phyloP scores from a whole-genome alignment of 2,113 vertebrate genomes.

The Verasper variegatus region DNA sequence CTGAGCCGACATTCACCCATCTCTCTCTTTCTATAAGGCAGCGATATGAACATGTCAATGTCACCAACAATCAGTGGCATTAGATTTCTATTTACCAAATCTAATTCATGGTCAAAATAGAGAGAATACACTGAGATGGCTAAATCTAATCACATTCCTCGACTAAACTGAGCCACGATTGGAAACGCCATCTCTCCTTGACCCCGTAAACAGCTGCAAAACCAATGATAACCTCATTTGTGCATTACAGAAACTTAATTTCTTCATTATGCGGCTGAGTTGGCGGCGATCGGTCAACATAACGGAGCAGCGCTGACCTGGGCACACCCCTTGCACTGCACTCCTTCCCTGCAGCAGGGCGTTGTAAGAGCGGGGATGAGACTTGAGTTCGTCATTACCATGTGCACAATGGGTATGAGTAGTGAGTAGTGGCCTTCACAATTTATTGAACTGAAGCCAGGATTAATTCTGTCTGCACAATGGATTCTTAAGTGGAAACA shows the following conservation, averaged over 20 bases:
- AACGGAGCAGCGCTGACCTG: slow-evolving; percentile 51
- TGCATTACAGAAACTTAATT: slow-evolving; percentile 75
- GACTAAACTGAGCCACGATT: slow-evolving; percentile 67
- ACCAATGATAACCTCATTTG: slow-evolving; percentile 78
- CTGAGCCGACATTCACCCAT: not conserved
- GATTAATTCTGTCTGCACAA: slow-evolving; percentile 33
- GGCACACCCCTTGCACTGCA: slow-evolving; percentile 1
- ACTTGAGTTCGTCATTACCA: slow-evolving; percentile 11
- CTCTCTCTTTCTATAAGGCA: slow-evolving; percentile 8
- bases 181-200: slow-evolving; percentile 74
- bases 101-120: slow-evolving; percentile 71
- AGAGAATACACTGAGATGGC: slow-evolving; percentile 60
- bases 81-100: slow-evolving; percentile 71
- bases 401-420: slow-evolving; percentile 9
- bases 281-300: slow-evolving; percentile 50
- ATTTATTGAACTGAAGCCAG: slow-evolving; percentile 26
- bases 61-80: slow-evolving; percentile 69
- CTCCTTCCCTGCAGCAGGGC: not conserved
- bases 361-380: slow-evolving; percentile 15
- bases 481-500: not conserved
- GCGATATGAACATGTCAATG: slow-evolving; percentile 54
- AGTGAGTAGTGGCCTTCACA: not conserved
- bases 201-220: slow-evolving; percentile 73
- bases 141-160: slow-evolving; percentile 73
- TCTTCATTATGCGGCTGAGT: slow-evolving; percentile 66